Conservation (phyloP, 2,888 invertebrate species). For the Leucoma salicis region DNA sequence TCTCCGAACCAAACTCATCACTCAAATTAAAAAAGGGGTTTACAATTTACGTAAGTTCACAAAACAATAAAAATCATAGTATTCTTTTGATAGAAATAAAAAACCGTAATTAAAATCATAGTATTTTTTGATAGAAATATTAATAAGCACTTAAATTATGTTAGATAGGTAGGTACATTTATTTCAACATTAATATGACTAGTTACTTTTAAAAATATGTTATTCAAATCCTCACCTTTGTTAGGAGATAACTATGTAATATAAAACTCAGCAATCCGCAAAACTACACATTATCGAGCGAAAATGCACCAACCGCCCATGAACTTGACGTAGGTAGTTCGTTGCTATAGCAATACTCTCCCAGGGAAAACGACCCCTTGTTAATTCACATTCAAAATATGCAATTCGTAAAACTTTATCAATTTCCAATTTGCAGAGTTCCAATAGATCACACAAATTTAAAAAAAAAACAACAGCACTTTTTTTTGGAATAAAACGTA, state of each 20-base stretch:
- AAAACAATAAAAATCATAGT: too few relatives aligned
- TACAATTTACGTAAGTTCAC: too few relatives aligned
- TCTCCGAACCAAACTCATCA: too few relatives aligned
- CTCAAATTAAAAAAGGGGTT: too few relatives aligned
- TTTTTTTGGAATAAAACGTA: constrained; percentile 40
- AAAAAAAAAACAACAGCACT: constrained; percentile 45
- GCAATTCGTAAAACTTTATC: constrained; percentile 28
- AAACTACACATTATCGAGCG: constrained; percentile 71
- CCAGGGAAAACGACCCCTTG: constrained; percentile 57
- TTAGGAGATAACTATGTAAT: constrained; percentile 19
- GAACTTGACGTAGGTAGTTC: constrained; percentile 69
- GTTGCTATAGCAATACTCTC: constrained; percentile 74
- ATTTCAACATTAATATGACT: not conserved
- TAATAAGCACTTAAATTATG: not conserved
- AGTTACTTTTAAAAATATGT: constrained; percentile 4
- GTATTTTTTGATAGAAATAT: not conserved
- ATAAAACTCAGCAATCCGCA: constrained; percentile 36
- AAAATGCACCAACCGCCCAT: constrained; percentile 77
- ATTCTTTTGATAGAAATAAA: too few relatives aligned
- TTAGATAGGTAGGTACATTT: too few relatives aligned
- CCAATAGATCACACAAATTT: constrained; percentile 22
- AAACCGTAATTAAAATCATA: not conserved
- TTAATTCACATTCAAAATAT: constrained; percentile 46
- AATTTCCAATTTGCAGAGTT: constrained; percentile 9
- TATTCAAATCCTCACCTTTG: constrained; percentile 28